phyloP scores from a whole-genome alignment of 2,797 vertebrate genomes.

The Clarias pachynema region DNA sequence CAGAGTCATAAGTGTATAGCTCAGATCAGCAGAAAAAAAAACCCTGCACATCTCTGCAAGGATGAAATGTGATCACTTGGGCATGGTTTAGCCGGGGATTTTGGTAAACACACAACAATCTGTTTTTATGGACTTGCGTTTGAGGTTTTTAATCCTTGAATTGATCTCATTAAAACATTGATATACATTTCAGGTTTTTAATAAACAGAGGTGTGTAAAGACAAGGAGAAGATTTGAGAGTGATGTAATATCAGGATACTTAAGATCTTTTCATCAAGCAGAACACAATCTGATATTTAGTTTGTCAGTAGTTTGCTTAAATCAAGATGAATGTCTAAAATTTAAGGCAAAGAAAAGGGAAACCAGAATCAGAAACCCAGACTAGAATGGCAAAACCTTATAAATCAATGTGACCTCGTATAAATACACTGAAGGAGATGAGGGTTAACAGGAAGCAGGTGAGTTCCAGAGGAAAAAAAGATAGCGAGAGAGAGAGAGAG shows the following conservation, averaged over 20 bases:
- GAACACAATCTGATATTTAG: background rate
- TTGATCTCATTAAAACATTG: no score
- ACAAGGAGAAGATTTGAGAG: background rate
- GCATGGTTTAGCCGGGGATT: background rate
- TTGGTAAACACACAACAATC: background rate
- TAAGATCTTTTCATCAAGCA: background rate
- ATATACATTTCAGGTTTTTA: background rate
- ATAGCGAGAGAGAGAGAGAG: background rate
- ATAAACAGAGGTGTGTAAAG: background rate
- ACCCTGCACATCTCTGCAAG: background rate
- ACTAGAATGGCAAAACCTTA: background rate
- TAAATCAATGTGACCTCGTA: background rate
- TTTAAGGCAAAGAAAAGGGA: background rate
- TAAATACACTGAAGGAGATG: background rate
- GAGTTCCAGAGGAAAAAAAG: background rate
- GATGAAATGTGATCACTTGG: background rate
- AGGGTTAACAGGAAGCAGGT: background rate
- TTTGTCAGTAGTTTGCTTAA: background rate
- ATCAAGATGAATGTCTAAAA: background rate
- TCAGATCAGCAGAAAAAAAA: background rate
- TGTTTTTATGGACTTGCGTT: background rate
- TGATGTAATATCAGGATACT: background rate
- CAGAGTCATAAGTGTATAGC: conserved; percentile 1
- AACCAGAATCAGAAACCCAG: background rate
- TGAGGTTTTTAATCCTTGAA: background rate